phyloP scores from a whole-genome alignment of 2,113 vertebrate genomes.

The Gobiocypris rarus region DNA sequence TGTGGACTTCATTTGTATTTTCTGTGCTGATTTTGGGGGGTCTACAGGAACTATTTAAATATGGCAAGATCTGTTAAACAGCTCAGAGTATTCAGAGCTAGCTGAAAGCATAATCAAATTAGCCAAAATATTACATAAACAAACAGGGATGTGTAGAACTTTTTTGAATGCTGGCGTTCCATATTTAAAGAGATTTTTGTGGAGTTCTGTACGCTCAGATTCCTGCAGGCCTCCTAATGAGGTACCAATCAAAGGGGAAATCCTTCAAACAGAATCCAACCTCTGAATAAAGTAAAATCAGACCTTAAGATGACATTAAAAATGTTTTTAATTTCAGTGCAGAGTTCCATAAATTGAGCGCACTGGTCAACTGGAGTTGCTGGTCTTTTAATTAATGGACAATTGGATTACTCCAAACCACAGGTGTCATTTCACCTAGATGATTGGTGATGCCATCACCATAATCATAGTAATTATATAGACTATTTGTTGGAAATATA shows the following conservation, averaged over 20 bases:
- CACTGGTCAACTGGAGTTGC: background rate
- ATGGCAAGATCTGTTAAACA: background rate
- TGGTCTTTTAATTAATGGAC: constrained; percentile 22
- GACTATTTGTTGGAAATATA: background rate
- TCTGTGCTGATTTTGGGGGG: background rate
- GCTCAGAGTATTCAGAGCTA: background rate
- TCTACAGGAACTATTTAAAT: background rate
- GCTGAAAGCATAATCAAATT: constrained; percentile 5
- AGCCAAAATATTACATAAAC: background rate
- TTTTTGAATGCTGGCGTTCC: background rate
- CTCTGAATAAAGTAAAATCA: constrained; percentile 1
- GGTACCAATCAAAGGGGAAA: constrained; percentile 32
- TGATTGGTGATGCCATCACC: background rate
- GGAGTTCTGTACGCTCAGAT: background rate
- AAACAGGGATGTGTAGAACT: background rate
- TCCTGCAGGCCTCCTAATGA: constrained; percentile 20
- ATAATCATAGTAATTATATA: constrained; percentile 12
- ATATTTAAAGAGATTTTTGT: constrained; percentile 20
- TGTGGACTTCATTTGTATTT: background rate
- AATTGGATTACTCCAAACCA: constrained; percentile 43
- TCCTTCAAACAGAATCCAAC: constrained; percentile 26
- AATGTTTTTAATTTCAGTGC: constrained; percentile 8
- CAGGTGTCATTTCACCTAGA: constrained; percentile 37
- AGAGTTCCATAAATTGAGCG: constrained; percentile 8
- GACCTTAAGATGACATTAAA: constrained; percentile 5